A percentile compares a stretch with the other conserved stretches of the same genome.
phyloP scores from a whole-genome alignment of 2,113 vertebrate genomes.

The Pelecanoides urinatrix region DNA sequence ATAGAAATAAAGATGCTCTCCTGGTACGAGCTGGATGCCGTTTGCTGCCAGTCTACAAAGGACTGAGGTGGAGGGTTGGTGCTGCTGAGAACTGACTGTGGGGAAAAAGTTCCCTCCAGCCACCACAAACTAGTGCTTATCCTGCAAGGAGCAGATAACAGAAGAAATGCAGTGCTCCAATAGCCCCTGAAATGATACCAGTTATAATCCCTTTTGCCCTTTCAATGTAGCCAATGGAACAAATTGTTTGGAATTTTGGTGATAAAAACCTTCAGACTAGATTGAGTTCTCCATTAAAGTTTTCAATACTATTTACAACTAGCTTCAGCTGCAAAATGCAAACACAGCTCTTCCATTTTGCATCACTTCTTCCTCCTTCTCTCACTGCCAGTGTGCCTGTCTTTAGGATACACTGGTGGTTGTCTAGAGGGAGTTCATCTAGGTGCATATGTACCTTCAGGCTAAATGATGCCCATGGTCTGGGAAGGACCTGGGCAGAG shows the following conservation, averaged over 20 bases:
- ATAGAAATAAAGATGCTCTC: background rate
- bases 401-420: background rate
- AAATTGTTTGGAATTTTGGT: background rate
- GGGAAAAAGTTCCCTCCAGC: background rate
- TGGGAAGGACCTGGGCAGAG: background rate
- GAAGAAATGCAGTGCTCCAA: background rate
- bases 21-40: background rate
- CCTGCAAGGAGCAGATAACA: background rate
- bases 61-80: background rate
- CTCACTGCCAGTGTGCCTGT: background rate
- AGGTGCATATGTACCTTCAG: background rate
- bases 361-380: background rate
- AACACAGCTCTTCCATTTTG: background rate
- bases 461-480: background rate
- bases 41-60: background rate
- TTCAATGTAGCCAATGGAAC: background rate
- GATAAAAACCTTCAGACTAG: background rate
- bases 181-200: background rate
- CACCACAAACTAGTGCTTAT: background rate
- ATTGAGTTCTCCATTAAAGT: background rate
- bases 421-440: background rate
- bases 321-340: background rate
- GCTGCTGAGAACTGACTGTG: background rate
- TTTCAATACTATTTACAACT: background rate
- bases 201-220: background rate